Evolutionary conservation across 2,888 invertebrate species (phyloP).

Genomic region (Aleiodes leptofemur): DNA sequence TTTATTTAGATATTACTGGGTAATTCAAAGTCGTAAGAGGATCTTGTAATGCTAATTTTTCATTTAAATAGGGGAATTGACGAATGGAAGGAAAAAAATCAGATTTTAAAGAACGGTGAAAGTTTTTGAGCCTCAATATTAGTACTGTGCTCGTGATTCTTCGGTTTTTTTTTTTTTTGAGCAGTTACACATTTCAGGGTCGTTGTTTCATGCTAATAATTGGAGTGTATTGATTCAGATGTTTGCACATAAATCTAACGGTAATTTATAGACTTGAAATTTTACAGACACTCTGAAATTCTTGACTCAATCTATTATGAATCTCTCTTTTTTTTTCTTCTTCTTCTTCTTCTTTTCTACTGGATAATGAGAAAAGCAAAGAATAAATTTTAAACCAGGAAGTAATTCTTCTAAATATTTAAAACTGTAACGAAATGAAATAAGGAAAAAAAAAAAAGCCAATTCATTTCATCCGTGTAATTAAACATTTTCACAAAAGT

Average conservation of each 20-base stretch:
- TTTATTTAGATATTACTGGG: slow-evolving; percentile 12
- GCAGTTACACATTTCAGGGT: not conserved
- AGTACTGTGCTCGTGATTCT: not conserved
- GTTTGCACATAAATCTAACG: slow-evolving; percentile 10
- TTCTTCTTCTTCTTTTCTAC: not conserved
- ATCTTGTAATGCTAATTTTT: too few relatives aligned
- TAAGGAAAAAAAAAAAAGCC: not conserved
- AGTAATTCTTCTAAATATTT: not conserved
- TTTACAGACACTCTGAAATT: not conserved
- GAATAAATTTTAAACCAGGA: slow-evolving; percentile 8
- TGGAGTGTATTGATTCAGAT: slow-evolving; percentile 13
- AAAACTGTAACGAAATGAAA: not conserved
- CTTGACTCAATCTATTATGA: not conserved
- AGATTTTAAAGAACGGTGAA: slow-evolving; percentile 25
- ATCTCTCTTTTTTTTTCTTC: not conserved
- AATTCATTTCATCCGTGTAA: not conserved
- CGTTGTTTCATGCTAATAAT: slow-evolving; percentile 5
- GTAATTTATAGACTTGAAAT: not conserved
- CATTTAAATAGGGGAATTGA: not conserved
- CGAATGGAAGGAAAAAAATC: not conserved
- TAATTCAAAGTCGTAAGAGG: not conserved
- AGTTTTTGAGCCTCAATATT: not conserved
- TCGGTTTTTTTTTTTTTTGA: not conserved
- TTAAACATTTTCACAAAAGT: not conserved
- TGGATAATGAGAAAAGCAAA: slow-evolving; percentile 2